Percentiles rank a stretch among this genome's conserved stretches.
These are phyloP conservation scores for Scaptomyza caliginosa DNA, from an alignment of 2,888 invertebrate species.

Conservation along the genomic window DNA sequence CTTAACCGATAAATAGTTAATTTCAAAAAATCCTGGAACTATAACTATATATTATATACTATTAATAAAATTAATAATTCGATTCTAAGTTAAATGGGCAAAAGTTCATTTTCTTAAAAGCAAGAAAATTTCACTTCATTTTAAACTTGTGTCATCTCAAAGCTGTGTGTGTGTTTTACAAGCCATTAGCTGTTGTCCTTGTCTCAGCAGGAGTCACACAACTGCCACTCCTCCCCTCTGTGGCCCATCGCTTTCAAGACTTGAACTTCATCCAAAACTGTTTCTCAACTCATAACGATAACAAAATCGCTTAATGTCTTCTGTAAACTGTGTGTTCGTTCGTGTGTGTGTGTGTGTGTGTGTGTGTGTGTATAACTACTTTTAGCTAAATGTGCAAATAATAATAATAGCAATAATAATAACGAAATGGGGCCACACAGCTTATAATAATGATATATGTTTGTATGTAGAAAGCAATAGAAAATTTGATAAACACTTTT, in stretches of 20 bases:
- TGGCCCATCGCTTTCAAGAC: not conserved
- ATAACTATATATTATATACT: too few species aligned
- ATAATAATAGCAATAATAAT: constrained; percentile 61
- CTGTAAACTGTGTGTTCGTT: constrained; percentile 14
- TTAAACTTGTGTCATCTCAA: constrained; percentile 23
- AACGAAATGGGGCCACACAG: not conserved
- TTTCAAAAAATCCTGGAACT: too few species aligned
- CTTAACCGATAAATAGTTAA: too few species aligned
- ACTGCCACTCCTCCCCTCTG: constrained; percentile 16
- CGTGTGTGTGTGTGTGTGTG: not conserved
- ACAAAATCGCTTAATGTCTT: constrained; percentile 74
- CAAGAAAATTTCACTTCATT: not conserved
- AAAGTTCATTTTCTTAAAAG: too few species aligned
- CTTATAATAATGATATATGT: constrained; percentile 2
- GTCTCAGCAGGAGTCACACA: constrained; percentile 25
- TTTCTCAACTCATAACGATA: constrained; percentile 54
- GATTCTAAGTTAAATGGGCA: too few species aligned
- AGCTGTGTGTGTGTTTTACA: constrained; percentile 46
- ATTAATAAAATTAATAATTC: too few species aligned
- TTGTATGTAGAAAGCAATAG: constrained; percentile 4
- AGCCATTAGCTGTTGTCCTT: constrained; percentile 71
- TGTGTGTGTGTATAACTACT: not conserved
- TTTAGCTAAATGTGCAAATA: constrained; percentile 79
- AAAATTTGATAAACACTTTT: constrained; percentile 34
- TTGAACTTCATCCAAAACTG: not conserved